Conservation (phyloP, 2,888 invertebrate genomes). For the Cheilosia pagana region DNA sequence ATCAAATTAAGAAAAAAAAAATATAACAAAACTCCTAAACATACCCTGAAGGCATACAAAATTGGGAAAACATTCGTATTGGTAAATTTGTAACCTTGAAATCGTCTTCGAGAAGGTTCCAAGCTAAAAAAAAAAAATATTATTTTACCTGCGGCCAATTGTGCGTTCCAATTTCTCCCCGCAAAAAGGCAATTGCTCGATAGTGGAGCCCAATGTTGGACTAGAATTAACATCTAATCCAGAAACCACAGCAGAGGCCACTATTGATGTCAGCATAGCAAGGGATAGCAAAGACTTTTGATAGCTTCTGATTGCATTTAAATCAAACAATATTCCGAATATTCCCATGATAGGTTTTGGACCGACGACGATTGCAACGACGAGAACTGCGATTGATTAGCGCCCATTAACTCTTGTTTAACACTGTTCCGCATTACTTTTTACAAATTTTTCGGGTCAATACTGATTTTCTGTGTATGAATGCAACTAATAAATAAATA, state of each 20-base stretch:
- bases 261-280: conserved; percentile 79
- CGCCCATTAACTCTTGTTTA: conserved; percentile 78
- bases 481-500: not conserved
- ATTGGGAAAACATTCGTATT: not conserved
- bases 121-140: not conserved
- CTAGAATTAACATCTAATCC: conserved; percentile 40
- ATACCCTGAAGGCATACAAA: conserved; percentile 18
- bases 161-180: conserved; percentile 80
- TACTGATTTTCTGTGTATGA: not conserved
- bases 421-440: conserved; percentile 80
- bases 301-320: conserved; percentile 76
- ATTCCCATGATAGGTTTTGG: conserved; percentile 63
- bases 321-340: conserved; percentile 73
- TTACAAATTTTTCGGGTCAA: conserved; percentile 4
- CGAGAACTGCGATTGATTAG: conserved; percentile 69
- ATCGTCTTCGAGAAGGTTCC: conserved; percentile 62
- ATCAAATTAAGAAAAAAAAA: conserved; percentile 42
- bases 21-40: conserved; percentile 1
- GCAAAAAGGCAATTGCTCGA: conserved; percentile 79
- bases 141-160: conserved; percentile 81
- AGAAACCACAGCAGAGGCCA: conserved; percentile 77
- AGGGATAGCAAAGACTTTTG: conserved; percentile 78
- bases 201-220: conserved; percentile 19
- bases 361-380: conserved; percentile 67
- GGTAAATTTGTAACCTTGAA: conserved; percentile 36